Base-by-base conservation (phyloP, 2,113 vertebrate genomes). In the Axis porcinus region DNA sequence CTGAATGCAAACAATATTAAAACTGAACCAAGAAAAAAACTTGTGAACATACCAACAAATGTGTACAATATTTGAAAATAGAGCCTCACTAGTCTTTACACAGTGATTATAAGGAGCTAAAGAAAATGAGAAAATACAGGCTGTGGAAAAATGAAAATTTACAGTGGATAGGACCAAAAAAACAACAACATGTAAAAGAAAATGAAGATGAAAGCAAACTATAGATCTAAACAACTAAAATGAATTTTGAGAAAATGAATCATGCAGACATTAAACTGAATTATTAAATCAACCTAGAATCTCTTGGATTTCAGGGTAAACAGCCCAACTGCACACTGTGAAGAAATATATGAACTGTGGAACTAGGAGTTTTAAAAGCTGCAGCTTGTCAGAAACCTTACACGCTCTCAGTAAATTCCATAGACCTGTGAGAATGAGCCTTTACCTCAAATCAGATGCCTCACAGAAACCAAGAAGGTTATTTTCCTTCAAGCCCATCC, bases 231-330 rank as follows among this genome's bases (percentile, higher is more conserved):
- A 91, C 86, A 78, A 67, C 19, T 2, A 91, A 74, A 94, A 78
- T 16, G 43, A 40, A 57, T 89, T 62, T 83, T 84, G 70, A 96
- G 91, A 83, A 82, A 89, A 58, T 83, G 85, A 96, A 58, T 91
- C 30, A 33, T 5, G n/a, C 19, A n/a, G 83, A 45, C 70, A 45
- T 62, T 60, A 64, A 93, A 79, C 4, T 67, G n/a, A 92, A 95
- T 93, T 57, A 57, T 54, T 82, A 82, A 88, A 74, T 92, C 92
- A 96, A 92, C 54, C 60, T 36, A 57, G 55, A 83, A 90, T 23
- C 52, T 92, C 74, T 60, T 57, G 43, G 92, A 93, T 91, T 97
- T 89, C 85, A 70, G 43, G n/a, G 76, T 86, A 58, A 92, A 91
- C 30, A 85, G 84, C 64, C 55, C 25, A 54, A 92, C 45, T 76